phyloP scores from a whole-genome alignment of 2,888 invertebrate species.

The Aleiodes leptofemur region DNA sequence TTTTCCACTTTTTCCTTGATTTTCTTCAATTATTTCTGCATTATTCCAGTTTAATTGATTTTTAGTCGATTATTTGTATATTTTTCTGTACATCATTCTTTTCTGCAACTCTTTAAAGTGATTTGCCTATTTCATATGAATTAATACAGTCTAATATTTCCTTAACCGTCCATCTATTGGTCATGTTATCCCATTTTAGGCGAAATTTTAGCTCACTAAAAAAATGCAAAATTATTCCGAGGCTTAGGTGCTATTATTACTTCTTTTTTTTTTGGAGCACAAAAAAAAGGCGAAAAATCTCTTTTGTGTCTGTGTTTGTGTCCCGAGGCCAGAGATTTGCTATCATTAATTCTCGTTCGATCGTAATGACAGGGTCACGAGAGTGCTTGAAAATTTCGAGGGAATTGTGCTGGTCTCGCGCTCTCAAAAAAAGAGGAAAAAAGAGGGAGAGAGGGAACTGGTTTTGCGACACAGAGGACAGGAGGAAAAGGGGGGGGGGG shows the following conservation, averaged over 20 bases:
- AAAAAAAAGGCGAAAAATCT: slow-evolving; percentile 28
- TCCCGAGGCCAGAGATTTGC: slow-evolving; percentile 35
- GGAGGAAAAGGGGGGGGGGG: slow-evolving; percentile 18
- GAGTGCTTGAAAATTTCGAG: slow-evolving; percentile 38
- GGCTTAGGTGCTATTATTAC: background rate
- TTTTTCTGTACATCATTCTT: no score
- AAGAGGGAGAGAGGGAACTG: slow-evolving; percentile 21
- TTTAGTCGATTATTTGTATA: no score
- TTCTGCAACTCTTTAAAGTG: no score
- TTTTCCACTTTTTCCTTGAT: no score
- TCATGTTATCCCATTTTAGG: no score
- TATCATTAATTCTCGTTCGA: slow-evolving; percentile 46
- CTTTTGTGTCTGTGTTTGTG: background rate
- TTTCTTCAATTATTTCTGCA: no score
- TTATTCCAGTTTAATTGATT: no score
- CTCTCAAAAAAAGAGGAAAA: slow-evolving; percentile 8
- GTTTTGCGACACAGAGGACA: slow-evolving; percentile 36
- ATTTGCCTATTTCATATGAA: no score
- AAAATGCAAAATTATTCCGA: slow-evolving; percentile 3
- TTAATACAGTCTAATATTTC: no score
- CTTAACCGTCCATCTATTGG: no score
- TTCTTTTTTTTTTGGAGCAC: background rate
- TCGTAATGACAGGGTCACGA: slow-evolving; percentile 47
- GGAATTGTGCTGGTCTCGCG: slow-evolving; percentile 4
- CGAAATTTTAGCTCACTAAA: no score